Evolutionary conservation across 1,140 invertebrate species (phyloP).

Genomic region (Lepidurus apus): DNA sequence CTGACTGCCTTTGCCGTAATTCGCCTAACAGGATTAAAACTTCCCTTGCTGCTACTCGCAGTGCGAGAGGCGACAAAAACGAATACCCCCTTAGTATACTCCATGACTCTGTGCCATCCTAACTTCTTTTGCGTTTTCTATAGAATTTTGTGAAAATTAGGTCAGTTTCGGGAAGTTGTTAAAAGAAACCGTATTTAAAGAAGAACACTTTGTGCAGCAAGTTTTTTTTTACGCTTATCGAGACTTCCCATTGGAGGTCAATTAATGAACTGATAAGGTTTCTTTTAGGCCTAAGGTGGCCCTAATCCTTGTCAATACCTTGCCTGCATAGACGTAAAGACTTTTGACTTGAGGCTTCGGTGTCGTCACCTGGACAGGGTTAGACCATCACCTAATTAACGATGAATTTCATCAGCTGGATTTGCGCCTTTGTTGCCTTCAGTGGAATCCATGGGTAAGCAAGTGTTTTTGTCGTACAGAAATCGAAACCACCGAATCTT

Average conservation of each 20-base stretch:
- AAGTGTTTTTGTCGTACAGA: too few species aligned
- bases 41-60: neutral
- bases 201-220: neutral
- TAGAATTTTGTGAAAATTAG: too few species aligned
- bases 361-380: neutral
- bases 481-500: neutral
- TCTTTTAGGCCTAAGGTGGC: neutral
- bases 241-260: neutral
- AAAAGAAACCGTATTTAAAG: too few species aligned
- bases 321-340: neutral
- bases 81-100: neutral
- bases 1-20: neutral
- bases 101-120: neutral
- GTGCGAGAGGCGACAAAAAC: neutral
- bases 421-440: neutral
- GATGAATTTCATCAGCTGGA: conserved; percentile 1
- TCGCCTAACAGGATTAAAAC: conserved; percentile 2
- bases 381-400: neutral
- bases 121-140: too few species aligned
- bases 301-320: neutral
- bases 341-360: neutral
- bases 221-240: neutral
- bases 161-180: too few species aligned
- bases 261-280: neutral
- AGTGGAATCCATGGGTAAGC: neutral